Conservation (phyloP, 2,888 invertebrate genomes). For the Hydrotaea diabolus region DNA sequence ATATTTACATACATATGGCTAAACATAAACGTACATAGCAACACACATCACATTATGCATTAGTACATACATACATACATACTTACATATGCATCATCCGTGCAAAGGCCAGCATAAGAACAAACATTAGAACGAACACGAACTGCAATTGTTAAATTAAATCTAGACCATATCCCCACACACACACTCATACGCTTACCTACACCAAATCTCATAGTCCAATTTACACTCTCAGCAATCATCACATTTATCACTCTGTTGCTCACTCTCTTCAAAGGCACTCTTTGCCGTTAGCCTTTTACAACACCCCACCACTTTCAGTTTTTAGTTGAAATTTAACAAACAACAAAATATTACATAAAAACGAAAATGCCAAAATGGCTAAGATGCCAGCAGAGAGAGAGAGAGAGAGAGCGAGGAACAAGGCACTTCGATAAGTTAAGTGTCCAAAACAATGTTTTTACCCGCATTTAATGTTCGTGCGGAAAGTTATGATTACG, state of each 20-base stretch:
- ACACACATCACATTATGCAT: not conserved
- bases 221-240: not conserved
- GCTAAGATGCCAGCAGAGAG: not conserved
- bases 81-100: too few species aligned
- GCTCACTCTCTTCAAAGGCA: constrained; percentile 35
- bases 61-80: too few species aligned
- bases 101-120: not conserved
- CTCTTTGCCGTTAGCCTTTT: constrained; percentile 4
- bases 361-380: not conserved
- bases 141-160: constrained; percentile 43
- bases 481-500: not conserved
- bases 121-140: not conserved
- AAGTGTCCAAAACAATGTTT: not conserved
- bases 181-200: not conserved
- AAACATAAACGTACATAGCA: not conserved
- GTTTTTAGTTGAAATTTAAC: constrained; percentile 10
- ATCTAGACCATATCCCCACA: constrained; percentile 29
- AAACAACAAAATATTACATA: constrained; percentile 1
- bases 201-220: not conserved
- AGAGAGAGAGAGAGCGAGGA: not conserved
- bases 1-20: not conserved
- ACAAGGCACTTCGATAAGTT: not conserved
- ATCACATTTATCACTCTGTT: constrained; percentile 17
- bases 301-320: constrained; percentile 16
- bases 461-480: not conserved